phyloP scores from a whole-genome alignment of 2,113 vertebrate genomes.

The Grammomys dolichurus region DNA sequence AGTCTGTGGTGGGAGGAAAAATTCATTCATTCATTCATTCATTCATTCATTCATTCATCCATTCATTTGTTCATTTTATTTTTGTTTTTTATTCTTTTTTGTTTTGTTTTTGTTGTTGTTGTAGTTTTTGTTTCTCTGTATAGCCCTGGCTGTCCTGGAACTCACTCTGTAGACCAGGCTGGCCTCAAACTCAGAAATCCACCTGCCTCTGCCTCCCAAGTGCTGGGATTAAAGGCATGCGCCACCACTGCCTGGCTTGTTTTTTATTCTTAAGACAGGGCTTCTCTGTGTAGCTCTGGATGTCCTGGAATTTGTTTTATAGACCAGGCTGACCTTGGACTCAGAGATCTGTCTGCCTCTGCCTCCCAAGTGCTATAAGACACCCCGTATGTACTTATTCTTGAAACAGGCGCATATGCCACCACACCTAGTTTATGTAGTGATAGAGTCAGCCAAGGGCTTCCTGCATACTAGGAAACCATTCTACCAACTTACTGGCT shows the following conservation, averaged over 20 bases:
- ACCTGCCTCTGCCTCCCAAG: neutral
- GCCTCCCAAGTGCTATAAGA: neutral
- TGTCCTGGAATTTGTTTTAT: neutral
- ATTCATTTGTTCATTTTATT: neutral
- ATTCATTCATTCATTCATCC: neutral
- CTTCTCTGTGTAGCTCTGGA: too few relatives aligned
- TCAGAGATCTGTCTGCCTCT: neutral
- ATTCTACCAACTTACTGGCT: too few relatives aligned
- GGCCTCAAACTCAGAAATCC: neutral
- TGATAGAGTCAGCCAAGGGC: neutral
- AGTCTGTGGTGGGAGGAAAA: accelerated
- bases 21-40: neutral
- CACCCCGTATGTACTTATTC: neutral
- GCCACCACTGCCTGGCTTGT: too few relatives aligned
- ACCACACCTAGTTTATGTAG: neutral
- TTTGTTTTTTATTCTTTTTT: too few relatives aligned
- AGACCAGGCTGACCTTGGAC: neutral
- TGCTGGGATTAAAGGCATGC: neutral
- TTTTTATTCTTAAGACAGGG: too few relatives aligned
- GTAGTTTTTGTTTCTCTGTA: neutral
- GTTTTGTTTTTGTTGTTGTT: too few relatives aligned
- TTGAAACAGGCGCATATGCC: neutral
- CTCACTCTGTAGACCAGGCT: neutral
- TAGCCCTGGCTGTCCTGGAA: neutral
- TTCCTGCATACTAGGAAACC: neutral